These are phyloP conservation scores for Corvus hawaiiensis DNA, from an alignment of 2,113 vertebrate species.

Conservation along the genomic window DNA sequence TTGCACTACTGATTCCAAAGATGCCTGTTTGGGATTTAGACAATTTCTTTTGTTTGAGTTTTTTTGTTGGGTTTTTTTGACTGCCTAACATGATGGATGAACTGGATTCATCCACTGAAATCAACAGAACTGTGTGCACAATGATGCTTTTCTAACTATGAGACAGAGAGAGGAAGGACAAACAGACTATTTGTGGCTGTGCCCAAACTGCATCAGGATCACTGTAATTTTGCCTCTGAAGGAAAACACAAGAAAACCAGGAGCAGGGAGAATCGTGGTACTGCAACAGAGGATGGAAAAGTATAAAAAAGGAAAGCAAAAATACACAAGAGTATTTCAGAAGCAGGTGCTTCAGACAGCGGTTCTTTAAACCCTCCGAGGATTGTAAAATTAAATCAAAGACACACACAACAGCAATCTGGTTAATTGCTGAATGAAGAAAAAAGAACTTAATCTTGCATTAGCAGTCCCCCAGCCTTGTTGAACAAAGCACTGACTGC, in stretches of 20 bases:
- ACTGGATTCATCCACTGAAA: constrained; percentile 75
- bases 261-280: neutral
- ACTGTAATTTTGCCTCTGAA: constrained; percentile 35
- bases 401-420: constrained; percentile 51
- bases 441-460: neutral
- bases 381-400: constrained; percentile 27
- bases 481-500: constrained; percentile 61
- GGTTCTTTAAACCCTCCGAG: constrained; percentile 21
- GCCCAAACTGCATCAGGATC: constrained; percentile 23
- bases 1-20: constrained; percentile 85
- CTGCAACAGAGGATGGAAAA: constrained; percentile 2
- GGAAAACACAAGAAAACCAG: neutral
- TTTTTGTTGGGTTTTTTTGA: constrained; percentile 49
- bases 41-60: constrained; percentile 60
- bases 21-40: constrained; percentile 82
- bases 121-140: constrained; percentile 16
- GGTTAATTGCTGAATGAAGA: constrained; percentile 57
- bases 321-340: constrained; percentile 8
- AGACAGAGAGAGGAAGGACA: constrained; percentile 18
- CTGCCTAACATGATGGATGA: constrained; percentile 57
- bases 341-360: constrained; percentile 56
- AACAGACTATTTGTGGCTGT: constrained; percentile 25
- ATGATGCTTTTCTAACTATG: constrained; percentile 31
- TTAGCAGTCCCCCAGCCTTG: constrained; percentile 44
- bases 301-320: neutral